Evolutionary conservation across 2,113 vertebrate genomes (phyloP).

Genomic region (Ptilorrhoa leucosticta): DNA sequence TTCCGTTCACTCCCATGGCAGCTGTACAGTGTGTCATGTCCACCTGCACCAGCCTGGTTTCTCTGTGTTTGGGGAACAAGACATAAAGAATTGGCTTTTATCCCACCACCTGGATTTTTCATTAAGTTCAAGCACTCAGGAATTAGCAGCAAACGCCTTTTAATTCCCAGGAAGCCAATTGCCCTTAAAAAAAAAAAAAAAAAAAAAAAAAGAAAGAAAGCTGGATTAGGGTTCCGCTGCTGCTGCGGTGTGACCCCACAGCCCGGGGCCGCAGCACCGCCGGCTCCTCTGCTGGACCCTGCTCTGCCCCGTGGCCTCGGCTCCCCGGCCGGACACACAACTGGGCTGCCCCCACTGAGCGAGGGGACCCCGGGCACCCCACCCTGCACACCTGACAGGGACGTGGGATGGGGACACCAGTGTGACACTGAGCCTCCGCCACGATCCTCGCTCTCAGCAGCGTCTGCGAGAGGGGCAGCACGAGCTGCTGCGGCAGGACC

Average conservation of each 20-base stretch:
- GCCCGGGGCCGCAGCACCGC: background rate
- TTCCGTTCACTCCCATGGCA: background rate
- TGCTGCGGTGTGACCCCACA: background rate
- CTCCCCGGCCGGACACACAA: accelerated
- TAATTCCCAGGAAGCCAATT: background rate
- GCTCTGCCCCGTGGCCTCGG: background rate
- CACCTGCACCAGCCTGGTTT: background rate
- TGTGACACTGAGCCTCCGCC: accelerated
- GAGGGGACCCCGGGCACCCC: background rate
- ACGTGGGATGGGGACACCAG: accelerated
- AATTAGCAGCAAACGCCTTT: background rate
- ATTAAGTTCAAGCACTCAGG: background rate
- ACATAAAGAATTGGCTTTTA: background rate
- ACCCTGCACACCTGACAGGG: accelerated
- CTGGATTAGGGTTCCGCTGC: background rate
- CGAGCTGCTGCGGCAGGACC: background rate
- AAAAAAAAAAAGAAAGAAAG: too few relatives aligned
- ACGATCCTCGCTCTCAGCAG: background rate
- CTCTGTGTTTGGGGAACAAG: background rate
- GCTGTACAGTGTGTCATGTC: background rate
- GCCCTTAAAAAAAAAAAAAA: too few relatives aligned
- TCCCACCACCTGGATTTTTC: background rate
- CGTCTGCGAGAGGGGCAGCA: accelerated
- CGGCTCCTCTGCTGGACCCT: background rate
- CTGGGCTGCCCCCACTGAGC: background rate